phyloP scores from a whole-genome alignment of 2,113 vertebrate species.

The Lophochroa leadbeateri region DNA sequence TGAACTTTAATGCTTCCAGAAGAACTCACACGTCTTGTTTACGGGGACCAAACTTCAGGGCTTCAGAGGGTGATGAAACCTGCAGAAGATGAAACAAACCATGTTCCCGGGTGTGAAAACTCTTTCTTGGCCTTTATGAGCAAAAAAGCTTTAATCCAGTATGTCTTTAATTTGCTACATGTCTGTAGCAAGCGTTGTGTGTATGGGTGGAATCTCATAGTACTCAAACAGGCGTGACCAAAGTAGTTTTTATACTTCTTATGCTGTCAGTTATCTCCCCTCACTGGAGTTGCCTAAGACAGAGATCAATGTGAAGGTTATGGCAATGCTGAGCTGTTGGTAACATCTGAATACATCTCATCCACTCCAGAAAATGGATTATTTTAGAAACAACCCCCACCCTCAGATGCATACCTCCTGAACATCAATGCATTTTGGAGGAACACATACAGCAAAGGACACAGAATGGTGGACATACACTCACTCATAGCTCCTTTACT shows the following conservation, averaged over 20 bases:
- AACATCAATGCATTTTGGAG: background rate
- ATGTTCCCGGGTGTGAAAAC: background rate
- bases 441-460: background rate
- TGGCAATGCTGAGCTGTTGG: background rate
- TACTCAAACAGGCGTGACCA: background rate
- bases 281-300: background rate
- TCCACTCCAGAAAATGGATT: background rate
- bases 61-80: background rate
- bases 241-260: background rate
- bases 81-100: background rate
- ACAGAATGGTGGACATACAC: background rate
- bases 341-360: background rate
- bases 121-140: background rate
- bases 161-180: background rate
- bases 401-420: background rate
- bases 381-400: background rate
- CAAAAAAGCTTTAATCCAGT: background rate
- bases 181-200: background rate
- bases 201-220: background rate
- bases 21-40: background rate
- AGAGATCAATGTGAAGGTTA: background rate
- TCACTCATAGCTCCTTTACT: background rate
- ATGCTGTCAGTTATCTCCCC: background rate
- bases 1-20: background rate
- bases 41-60: background rate